Evolutionary conservation across 2,888 invertebrate species (phyloP).

Genomic region (Nomada flava): DNA sequence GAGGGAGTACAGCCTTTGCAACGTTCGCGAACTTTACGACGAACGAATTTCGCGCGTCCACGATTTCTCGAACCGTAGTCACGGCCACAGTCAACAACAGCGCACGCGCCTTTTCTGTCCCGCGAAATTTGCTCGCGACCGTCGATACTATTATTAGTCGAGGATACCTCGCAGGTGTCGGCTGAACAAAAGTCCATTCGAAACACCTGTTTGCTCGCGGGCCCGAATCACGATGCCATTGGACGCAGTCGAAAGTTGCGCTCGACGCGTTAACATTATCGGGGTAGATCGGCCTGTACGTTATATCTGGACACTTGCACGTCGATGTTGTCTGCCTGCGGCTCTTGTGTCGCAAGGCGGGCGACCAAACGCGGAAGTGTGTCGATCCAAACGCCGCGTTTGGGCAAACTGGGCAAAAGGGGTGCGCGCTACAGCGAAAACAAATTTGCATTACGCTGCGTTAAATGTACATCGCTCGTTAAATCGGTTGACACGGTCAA

Average conservation of each 20-base stretch:
- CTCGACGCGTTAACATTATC: too few relatives aligned
- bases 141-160: slow-evolving; percentile 57
- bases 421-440: not conserved
- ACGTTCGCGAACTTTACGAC: slow-evolving; percentile 23
- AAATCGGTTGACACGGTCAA: slow-evolving; percentile 9
- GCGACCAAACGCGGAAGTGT: slow-evolving; percentile 63
- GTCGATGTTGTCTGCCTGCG: slow-evolving; percentile 50
- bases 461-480: too few relatives aligned
- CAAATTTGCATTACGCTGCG: slow-evolving; percentile 3
- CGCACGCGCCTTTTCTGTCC: not conserved
- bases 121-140: slow-evolving; percentile 28
- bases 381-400: slow-evolving; percentile 60
- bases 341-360: slow-evolving; percentile 60
- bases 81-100: not conserved
- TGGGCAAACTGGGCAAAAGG: slow-evolving; percentile 14
- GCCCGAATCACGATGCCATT: slow-evolving; percentile 4
- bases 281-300: too few relatives aligned
- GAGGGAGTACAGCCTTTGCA: too few relatives aligned
- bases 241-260: not conserved
- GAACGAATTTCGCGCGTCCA: slow-evolving; percentile 18
- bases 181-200: slow-evolving; percentile 53
- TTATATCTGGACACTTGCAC: slow-evolving; percentile 13
- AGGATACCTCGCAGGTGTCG: slow-evolving; percentile 61
- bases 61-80: slow-evolving; percentile 2
- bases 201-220: slow-evolving; percentile 63